Conservation (phyloP, 2,113 vertebrate genomes). For the Macrotus californicus region DNA sequence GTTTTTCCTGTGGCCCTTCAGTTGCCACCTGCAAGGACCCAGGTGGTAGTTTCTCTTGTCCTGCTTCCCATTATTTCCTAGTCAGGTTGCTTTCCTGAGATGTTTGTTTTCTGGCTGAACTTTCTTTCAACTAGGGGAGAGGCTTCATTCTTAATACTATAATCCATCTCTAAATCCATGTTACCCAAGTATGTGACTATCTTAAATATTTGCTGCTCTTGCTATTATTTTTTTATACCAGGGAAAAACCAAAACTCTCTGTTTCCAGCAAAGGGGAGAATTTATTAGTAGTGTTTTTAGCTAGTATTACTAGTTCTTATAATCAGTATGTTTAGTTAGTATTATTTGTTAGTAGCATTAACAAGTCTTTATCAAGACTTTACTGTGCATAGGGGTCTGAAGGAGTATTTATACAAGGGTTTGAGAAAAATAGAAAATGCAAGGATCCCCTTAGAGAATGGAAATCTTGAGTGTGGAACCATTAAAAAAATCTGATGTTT, state of each 20-base stretch:
- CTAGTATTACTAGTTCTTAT: background rate
- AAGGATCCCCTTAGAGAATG: background rate
- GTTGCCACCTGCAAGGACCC: background rate
- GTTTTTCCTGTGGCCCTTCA: background rate
- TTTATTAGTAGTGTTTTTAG: background rate
- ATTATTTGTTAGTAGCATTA: background rate
- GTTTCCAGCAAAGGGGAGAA: background rate
- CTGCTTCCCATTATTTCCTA: background rate
- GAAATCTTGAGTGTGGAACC: background rate
- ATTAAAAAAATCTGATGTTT: background rate
- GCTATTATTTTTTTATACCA: background rate
- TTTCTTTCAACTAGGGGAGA: background rate
- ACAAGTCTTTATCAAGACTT: background rate
- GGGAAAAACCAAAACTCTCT: background rate
- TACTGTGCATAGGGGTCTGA: background rate
- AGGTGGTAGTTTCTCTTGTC: background rate
- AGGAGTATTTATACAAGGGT: background rate
- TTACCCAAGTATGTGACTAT: background rate
- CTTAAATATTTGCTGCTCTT: background rate
- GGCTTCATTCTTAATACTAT: background rate
- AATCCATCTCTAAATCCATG: background rate
- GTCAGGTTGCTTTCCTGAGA: background rate
- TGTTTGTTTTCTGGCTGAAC: slow-evolving; percentile 9
- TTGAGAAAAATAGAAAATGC: background rate
- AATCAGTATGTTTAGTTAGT: background rate